These are phyloP conservation scores for Apamea sordens DNA, from an alignment of 2,888 invertebrate genomes.

Conservation along the genomic window DNA sequence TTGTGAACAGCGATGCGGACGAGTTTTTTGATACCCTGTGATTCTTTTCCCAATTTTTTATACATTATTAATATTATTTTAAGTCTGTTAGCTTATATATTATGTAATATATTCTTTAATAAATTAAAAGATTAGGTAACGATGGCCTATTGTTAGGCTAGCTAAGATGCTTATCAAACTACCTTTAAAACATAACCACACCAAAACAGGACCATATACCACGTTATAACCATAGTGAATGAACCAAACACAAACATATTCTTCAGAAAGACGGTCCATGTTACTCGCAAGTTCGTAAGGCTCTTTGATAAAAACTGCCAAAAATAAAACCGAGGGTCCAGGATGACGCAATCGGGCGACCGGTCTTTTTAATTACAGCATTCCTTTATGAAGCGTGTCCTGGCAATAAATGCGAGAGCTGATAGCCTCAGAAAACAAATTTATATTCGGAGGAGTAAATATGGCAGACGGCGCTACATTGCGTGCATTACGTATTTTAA, in stretches of 20 bases:
- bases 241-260: conserved; percentile 20
- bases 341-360: conserved; percentile 60
- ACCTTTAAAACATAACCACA: conserved; percentile 2
- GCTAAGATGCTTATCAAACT: conserved; percentile 1
- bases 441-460: conserved; percentile 30
- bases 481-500: conserved; percentile 21
- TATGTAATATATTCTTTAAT: too few relatives aligned
- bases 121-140: too few relatives aligned
- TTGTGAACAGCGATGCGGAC: too few relatives aligned
- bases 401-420: conserved; percentile 49
- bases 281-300: conserved; percentile 14
- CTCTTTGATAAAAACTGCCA: conserved; percentile 54
- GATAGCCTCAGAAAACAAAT: conserved; percentile 45
- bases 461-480: conserved; percentile 6
- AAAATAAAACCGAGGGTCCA: conserved; percentile 58
- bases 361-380: conserved; percentile 64
- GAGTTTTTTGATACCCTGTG: too few relatives aligned
- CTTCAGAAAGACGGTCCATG: conserved; percentile 4
- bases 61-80: too few relatives aligned
- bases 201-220: neutral
- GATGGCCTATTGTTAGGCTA: neutral
- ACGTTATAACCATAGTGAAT: conserved; percentile 7
- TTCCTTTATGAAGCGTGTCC: conserved; percentile 53
- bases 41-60: too few relatives aligned
- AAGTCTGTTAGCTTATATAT: too few relatives aligned